These are phyloP conservation scores for Mylabris phalerata DNA, from an alignment of 1,140 invertebrate species.

Conservation along the genomic window DNA sequence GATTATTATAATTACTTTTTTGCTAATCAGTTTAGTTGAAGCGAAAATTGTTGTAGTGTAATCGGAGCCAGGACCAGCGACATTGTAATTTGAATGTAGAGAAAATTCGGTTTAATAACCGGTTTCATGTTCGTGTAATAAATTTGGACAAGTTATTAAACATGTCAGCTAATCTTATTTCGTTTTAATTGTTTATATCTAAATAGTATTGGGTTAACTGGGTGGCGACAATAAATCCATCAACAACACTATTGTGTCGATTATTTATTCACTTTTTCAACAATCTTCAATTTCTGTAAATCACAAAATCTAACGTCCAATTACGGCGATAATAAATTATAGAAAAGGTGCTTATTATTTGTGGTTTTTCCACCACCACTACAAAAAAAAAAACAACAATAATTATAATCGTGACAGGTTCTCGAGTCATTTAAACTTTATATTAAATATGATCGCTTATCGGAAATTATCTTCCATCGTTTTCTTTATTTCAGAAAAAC, in stretches of 20 bases:
- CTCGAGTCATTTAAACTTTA: no score
- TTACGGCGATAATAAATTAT: background rate
- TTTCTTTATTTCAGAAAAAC: no score
- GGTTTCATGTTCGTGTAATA: conserved; percentile 29
- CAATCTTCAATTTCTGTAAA: conserved; percentile 2
- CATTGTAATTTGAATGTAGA: conserved; percentile 19
- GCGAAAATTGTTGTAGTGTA: no score
- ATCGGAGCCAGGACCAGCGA: no score
- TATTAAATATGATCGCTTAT: no score
- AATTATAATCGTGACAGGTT: no score
- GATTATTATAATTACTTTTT: no score
- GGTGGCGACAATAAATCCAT: conserved; percentile 4
- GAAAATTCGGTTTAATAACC: conserved; percentile 28
- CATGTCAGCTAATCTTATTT: conserved; percentile 23
- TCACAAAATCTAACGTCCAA: background rate
- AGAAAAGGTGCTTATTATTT: no score
- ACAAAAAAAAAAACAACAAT: no score
- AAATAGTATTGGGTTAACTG: conserved; percentile 5
- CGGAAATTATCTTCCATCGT: no score
- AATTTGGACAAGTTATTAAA: conserved; percentile 27
- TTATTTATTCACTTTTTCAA: background rate
- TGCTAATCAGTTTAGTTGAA: no score
- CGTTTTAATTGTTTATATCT: conserved; percentile 19
- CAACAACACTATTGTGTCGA: background rate
- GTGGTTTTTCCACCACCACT: no score